Percentiles rank a stretch among this genome's conserved stretches.
phyloP scores from a whole-genome alignment of 2,113 vertebrate genomes.

The Silurus meridionalis region DNA sequence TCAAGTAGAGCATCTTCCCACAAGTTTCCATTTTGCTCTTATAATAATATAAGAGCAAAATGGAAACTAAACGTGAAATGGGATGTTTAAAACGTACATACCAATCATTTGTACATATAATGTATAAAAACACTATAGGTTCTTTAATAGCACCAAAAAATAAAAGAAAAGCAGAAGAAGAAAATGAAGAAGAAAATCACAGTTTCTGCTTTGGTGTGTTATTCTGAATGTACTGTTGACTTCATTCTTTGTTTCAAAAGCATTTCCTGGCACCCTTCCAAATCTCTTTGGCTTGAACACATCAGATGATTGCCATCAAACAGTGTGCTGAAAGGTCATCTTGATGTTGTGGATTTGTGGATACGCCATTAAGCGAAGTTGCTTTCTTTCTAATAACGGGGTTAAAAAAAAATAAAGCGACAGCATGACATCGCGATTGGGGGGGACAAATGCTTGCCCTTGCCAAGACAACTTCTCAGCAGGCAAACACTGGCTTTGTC shows the following conservation, averaged over 20 bases:
- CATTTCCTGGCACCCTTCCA: slow-evolving; percentile 6
- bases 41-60: too few relatives aligned
- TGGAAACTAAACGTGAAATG: too few relatives aligned
- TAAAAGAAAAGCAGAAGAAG: background rate
- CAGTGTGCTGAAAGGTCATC: slow-evolving; percentile 5
- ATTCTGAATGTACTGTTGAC: background rate
- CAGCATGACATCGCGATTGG: slow-evolving; percentile 54
- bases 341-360: slow-evolving; percentile 16
- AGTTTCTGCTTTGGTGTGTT: background rate
- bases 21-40: too few relatives aligned
- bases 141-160: background rate
- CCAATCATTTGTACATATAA: too few relatives aligned
- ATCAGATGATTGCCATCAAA: slow-evolving; percentile 9
- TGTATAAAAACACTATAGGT: background rate
- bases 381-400: slow-evolving; percentile 38
- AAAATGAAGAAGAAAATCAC: background rate
- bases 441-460: slow-evolving; percentile 52
- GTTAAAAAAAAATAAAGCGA: slow-evolving; percentile 26
- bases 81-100: too few relatives aligned
- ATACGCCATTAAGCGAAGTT: slow-evolving; percentile 29
- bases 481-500: slow-evolving; percentile 51
- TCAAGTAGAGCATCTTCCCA: too few relatives aligned
- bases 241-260: slow-evolving; percentile 7
- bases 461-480: slow-evolving; percentile 60
- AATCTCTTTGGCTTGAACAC: slow-evolving; percentile 6